Evolutionary conservation across 2,888 invertebrate species (phyloP).

Genomic region (Notodonta dromedarius): DNA sequence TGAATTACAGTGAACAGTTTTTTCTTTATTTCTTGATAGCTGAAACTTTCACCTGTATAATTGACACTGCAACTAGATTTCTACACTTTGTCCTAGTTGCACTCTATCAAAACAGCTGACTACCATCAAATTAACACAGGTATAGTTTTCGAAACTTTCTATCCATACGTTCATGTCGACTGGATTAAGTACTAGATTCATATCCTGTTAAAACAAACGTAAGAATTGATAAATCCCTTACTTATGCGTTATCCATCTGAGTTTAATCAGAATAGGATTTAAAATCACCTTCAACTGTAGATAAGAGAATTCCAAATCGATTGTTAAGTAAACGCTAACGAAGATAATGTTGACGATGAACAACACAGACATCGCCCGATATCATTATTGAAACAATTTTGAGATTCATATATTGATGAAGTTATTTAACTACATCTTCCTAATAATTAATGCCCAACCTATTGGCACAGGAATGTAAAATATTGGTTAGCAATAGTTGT

Average conservation of each 20-base stretch:
- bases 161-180: not conserved
- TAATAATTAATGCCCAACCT: not conserved
- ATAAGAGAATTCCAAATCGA: constrained; percentile 16
- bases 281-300: constrained; percentile 19
- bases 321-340: constrained; percentile 2
- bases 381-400: not conserved
- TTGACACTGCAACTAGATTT: not conserved
- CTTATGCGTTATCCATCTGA: not conserved
- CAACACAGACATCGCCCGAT: not conserved
- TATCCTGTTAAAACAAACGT: constrained; percentile 13
- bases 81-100: not conserved
- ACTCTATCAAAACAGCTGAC: not conserved
- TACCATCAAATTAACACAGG: not conserved
- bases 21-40: not conserved
- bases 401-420: not conserved
- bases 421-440: too few species aligned
- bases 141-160: too few species aligned
- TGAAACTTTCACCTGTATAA: not conserved
- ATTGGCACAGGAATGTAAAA: not conserved
- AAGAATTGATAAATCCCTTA: constrained; percentile 15
- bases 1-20: not conserved
- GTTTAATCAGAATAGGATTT: constrained; percentile 19
- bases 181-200: constrained; percentile 9
- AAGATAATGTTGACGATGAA: not conserved
- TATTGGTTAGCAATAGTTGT: not conserved